Evolutionary conservation across 2,113 vertebrate species (phyloP).

Genomic region (Neofelis nebulosa): DNA sequence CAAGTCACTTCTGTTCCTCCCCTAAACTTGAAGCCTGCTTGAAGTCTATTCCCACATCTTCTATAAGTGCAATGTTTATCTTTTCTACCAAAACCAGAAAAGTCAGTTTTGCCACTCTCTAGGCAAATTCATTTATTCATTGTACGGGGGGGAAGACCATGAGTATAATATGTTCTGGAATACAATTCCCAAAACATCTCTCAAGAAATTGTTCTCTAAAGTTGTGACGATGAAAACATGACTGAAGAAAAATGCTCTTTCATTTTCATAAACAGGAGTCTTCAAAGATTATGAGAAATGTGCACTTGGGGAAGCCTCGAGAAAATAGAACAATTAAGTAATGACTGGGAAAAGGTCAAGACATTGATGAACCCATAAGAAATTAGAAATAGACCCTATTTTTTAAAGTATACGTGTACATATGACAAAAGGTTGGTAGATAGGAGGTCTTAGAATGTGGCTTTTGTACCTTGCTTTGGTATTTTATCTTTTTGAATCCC

Average conservation of each 20-base stretch:
- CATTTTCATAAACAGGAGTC: conserved; percentile 45
- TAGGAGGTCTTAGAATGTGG: neutral
- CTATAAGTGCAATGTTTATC: conserved; percentile 11
- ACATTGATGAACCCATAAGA: neutral
- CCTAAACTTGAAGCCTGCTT: neutral
- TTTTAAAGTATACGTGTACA: neutral
- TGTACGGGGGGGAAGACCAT: conserved; percentile 15
- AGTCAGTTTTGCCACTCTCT: neutral
- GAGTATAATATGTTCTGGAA: conserved; percentile 51
- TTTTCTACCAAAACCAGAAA: conserved; percentile 43
- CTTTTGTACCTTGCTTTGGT: neutral
- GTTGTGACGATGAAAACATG: conserved; percentile 36
- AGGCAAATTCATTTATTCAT: conserved; percentile 42
- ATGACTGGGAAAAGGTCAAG: neutral
- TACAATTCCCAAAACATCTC: conserved; percentile 52
- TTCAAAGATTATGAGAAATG: conserved; percentile 58
- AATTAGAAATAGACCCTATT: neutral
- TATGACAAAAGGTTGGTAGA: neutral
- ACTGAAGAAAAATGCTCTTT: conserved; percentile 48
- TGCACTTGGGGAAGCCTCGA: neutral
- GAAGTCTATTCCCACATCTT: neutral
- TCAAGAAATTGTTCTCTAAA: conserved; percentile 63
- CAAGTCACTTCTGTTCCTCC: neutral
- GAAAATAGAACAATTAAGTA: conserved; percentile 40
- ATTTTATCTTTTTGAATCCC: conserved; percentile 3